phyloP scores from a whole-genome alignment of 2,113 vertebrate species.

The Oenanthe melanoleuca region DNA sequence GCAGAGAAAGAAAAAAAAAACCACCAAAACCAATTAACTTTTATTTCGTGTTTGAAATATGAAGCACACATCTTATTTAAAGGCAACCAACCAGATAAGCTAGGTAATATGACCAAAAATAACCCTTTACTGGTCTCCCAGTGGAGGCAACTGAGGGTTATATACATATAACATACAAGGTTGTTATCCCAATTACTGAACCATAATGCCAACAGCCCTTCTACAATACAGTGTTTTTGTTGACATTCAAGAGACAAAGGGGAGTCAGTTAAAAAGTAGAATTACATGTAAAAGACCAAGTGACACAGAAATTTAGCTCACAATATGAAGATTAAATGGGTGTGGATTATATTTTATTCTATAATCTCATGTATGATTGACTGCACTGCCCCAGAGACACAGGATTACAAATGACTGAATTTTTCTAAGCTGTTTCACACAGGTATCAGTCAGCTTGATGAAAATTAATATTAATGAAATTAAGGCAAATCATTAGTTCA shows the following conservation, averaged over 20 bases:
- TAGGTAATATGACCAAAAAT: neutral
- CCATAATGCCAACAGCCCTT: neutral
- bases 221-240: neutral
- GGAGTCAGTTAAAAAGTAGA: neutral
- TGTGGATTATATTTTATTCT: conserved; percentile 8
- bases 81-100: neutral
- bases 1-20: neutral
- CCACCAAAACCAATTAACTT: neutral
- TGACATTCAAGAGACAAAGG: neutral
- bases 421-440: conserved; percentile 33
- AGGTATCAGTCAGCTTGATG: neutral
- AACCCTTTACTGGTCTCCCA: neutral
- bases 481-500: conserved; percentile 40
- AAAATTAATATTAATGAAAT: conserved; percentile 48
- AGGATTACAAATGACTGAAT: conserved; percentile 9
- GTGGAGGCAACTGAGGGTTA: neutral
- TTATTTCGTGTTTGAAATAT: neutral
- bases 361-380: neutral
- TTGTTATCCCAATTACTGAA: neutral
- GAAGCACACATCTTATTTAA: neutral
- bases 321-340: neutral
- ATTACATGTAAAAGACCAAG: neutral
- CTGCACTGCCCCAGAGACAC: neutral
- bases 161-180: neutral
- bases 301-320: neutral